Evolutionary conservation across 2,113 vertebrate species (phyloP).

Genomic region (Drymodes brunneopygia): DNA sequence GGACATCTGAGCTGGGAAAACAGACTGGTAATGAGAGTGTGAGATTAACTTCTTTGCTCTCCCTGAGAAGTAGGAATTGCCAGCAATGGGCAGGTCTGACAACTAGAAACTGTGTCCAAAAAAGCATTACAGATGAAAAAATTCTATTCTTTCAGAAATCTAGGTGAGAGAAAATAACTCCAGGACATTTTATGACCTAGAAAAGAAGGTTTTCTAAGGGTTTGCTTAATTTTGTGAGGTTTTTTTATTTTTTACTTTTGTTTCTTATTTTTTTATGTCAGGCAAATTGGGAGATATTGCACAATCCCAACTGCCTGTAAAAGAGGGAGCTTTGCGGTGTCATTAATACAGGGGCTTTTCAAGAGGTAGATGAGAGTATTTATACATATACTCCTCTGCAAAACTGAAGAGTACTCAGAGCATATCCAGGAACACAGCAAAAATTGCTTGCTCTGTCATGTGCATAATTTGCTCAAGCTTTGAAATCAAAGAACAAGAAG

Average conservation of each 20-base stretch:
- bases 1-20: neutral
- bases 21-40: neutral
- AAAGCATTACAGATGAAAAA: neutral
- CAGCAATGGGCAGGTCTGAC: neutral
- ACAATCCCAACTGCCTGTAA: neutral
- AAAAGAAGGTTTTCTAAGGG: neutral
- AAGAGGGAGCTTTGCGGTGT: neutral
- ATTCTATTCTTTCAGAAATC: neutral
- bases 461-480: neutral
- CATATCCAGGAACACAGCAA: neutral
- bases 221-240: neutral
- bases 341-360: neutral
- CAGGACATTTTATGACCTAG: neutral
- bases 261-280: neutral
- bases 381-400: neutral
- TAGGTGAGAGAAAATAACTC: neutral
- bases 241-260: neutral
- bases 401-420: neutral
- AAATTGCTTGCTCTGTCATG: neutral
- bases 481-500: neutral
- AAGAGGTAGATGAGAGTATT: neutral
- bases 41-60: neutral
- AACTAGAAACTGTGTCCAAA: neutral
- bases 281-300: neutral
- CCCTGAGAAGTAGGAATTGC: neutral